Base-by-base conservation (phyloP, 2,888 invertebrate genomes). In the Hedychridium roseum region DNA sequence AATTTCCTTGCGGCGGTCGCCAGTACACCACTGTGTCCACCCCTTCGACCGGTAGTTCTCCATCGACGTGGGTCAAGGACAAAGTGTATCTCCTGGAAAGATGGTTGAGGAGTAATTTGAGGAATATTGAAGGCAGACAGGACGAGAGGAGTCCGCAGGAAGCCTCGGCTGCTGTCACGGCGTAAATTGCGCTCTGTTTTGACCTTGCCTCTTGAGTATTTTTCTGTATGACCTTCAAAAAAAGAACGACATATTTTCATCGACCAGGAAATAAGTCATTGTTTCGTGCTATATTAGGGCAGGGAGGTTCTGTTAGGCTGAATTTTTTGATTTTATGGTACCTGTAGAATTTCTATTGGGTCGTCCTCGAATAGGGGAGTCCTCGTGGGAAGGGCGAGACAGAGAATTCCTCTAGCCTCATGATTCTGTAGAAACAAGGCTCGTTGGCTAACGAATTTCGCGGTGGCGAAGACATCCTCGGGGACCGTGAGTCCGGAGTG, bases 1-100 rank as follows among this genome's bases (percentile, higher is more conserved):
- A 88, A 75, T 90, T 90, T 42, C 89, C 88, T 74, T 89, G 90
- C 0, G 89, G 88, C 7, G 90, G 89, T 57, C 88, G 81, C 88
- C 88, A 90, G 67, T 88, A 89, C 42, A 89, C 79, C 0, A 86
- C 84, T 28, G 83, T 82, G 2, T 83, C 83, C 1, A 89, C 82
- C 5, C 84, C 82, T 53, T 88, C 86, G 0, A 88, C 87, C 83
- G 88, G 88, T 12, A 87, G 62, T 4, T 87, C 85, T 1, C 80
- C 82, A 53, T 85, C 81, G 2, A 78, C 77, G 59, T 77, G 69
- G 17, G 88, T 87, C 46, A 89, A 82, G 0, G 85, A 84, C 0
- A 90, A 82, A 0, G 88, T 85, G 66, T 87, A 89, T 61, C 86
- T 83, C 18, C 87, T 81, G 1, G 89, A 88, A 15, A 89, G 76